Evolutionary conservation across 1,140 invertebrate genomes (phyloP), one percentile per base, ranked within the genome.

Genomic region (Drosophila kurseongensis): DNA sequence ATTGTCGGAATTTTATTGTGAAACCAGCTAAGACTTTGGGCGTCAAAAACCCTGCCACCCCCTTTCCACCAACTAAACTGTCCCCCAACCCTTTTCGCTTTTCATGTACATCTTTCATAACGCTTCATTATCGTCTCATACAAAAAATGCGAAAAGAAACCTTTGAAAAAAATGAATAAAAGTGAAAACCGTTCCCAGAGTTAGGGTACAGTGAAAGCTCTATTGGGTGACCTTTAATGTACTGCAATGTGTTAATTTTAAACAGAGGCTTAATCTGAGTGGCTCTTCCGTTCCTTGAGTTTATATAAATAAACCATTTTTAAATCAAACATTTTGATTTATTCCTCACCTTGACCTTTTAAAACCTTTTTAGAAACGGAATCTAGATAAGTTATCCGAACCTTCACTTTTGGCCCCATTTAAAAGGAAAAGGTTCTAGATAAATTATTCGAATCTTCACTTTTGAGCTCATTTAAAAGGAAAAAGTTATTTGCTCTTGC

Each of bases 1-100:
- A 86, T 86, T 86, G 83, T 77, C 80, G 79, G 83, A 88, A 86
- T 86, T 83, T 88, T 75, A 86, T 86, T 86, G 83, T 86, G 75
- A 86, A 88, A 88, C 78, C 66, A 76, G 76, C 84, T 74, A 65
- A 63, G 59, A 65, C 72, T 79, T 68, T 75, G 69, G 78, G 68
- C 72, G 80, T 75, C 55, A 38, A 75, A 75, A 66, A 63, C 16
- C 40, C 38, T 18, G 8, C 42, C 54, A 12, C 56, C 50, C 40
- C 56, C 41, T 27, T 36, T 45, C 40, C 12, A 50, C 44, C n/a
- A 12, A 9, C 48, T 36, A 12, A 13, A 18, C 9, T 36, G 36
- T 12, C 14, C 50, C 29, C n/a, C 29, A 5, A 4, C 48, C 14
- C 50, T 1, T 36, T 36, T 12, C 9, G 38, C 61, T 40, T 40